Evolutionary conservation across 1,140 invertebrate genomes (phyloP), one percentile per base, ranked within the genome.

Genomic region (Venustaconcha ellipsiformis): DNA sequence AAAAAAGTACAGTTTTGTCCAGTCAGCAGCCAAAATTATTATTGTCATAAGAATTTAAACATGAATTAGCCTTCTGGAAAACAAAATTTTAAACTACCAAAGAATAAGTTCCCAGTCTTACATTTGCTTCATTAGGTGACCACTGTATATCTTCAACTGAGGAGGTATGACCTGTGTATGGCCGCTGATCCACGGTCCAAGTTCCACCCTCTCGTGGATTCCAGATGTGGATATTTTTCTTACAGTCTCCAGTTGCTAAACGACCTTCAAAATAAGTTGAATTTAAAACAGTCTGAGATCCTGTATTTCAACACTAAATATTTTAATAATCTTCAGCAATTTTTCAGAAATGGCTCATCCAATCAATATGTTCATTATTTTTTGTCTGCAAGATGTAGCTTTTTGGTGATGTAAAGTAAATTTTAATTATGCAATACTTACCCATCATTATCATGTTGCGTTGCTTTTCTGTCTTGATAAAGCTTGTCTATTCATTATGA

Each of bases 81-180:
- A 26, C 18, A 20, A 8, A 17, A 18, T 12, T 17, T 13, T 23
- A 13, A n/a, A n/a, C n/a, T 48, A 6, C 37, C 37, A 6, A 48
- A 6, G 37, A 48, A 11, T 20, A 18, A 74, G 17, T 18, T n/a
- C 18, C 57, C 6, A 68, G 70, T 30, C 89, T 84, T 80, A 93
- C 96, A 92, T 95, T 94, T 86, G 90, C 92, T 92, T 99, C 98
- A 91, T 94, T 98, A 5, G 97, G 97, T 76, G 97, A 99, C 98
- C 99, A 99, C 85, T 99, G 97, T 75, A 99, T 92, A 91, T 99
- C 99, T 92, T 99, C 99, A 13, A 99, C 96, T 70, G 97, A 99
- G 62, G 93, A 93, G 26, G 93, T 94, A 88, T 99, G 98, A 2
- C 95, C 96, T 78, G 93, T 92, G 74, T 96, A 93, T 2, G 97